These are phyloP conservation scores for Eudasyphora cyanicolor DNA, from an alignment of 2,888 invertebrate genomes.

Conservation along the genomic window DNA sequence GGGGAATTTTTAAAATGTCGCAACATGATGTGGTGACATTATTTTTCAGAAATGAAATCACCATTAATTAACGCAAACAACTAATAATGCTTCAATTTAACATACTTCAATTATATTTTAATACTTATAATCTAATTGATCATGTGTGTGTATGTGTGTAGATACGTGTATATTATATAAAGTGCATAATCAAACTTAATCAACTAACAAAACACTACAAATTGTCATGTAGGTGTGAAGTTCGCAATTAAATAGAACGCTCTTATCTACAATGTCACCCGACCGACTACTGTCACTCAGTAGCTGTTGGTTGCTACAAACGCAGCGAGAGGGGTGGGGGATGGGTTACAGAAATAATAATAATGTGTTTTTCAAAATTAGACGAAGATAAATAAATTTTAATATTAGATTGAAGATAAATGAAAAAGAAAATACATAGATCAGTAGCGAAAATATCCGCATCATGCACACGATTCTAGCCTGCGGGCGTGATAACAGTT, in stretches of 20 bases:
- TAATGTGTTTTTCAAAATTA: neutral
- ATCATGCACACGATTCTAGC: neutral
- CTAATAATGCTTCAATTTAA: too few species aligned
- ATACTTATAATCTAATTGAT: too few species aligned
- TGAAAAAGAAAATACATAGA: neutral
- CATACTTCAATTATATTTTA: too few species aligned
- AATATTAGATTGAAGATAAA: neutral
- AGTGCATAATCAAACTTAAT: neutral
- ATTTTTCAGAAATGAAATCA: too few species aligned
- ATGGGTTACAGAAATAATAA: too few species aligned
- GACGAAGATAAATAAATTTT: neutral
- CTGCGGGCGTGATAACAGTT: neutral
- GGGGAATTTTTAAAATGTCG: too few species aligned
- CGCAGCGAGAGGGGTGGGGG: too few species aligned
- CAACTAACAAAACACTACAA: neutral
- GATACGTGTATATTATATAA: neutral
- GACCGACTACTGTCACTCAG: neutral
- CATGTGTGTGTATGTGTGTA: neutral
- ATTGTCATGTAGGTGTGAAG: constrained; percentile 9
- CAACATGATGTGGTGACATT: too few species aligned
- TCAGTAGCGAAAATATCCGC: neutral
- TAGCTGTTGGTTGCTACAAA: too few species aligned
- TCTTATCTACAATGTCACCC: constrained; percentile 16
- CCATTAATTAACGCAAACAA: too few species aligned
- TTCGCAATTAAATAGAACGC: neutral